Percentiles rank a stretch among this genome's conserved stretches.
Conservation (phyloP, 2,888 invertebrate species). For the Ferrisia virgata region DNA sequence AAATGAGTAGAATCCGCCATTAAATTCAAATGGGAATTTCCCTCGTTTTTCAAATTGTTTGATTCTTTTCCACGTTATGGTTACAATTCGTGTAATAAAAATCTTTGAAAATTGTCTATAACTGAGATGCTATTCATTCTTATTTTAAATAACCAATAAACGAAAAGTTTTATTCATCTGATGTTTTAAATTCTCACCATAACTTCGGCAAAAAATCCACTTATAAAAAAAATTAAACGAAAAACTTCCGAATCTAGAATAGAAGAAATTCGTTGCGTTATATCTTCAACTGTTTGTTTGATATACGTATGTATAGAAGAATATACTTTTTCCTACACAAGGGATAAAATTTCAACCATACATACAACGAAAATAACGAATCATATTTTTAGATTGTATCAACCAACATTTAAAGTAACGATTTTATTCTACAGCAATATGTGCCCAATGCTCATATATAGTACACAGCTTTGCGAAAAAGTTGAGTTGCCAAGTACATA, state of each 20-base stretch:
- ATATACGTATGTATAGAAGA: constrained; percentile 32
- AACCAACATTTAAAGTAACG: not conserved
- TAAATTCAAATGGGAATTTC: not conserved
- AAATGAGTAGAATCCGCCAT: not conserved
- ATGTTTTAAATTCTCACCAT: not conserved
- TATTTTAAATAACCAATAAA: constrained; percentile 3
- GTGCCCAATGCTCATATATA: too few species aligned
- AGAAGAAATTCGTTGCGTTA: constrained; percentile 5
- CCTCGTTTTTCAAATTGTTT: not conserved
- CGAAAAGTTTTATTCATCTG: not conserved
- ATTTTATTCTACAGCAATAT: not conserved
- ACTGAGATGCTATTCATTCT: not conserved
- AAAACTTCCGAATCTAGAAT: constrained; percentile 1
- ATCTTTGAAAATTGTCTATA: not conserved
- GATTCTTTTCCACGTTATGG: not conserved
- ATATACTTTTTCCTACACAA: constrained; percentile 20
- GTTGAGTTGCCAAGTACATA: too few species aligned
- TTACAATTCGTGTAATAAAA: not conserved
- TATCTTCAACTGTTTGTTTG: constrained; percentile 22
- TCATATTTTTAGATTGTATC: not conserved
- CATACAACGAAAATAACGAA: constrained; percentile 6
- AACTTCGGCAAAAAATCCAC: not conserved
- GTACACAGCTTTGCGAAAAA: too few species aligned
- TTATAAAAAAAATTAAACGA: constrained; percentile 30
- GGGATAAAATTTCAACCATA: constrained; percentile 31